A percentile compares a stretch with the other conserved stretches of the same genome.
phyloP scores from a whole-genome alignment of 2,113 vertebrate genomes.

The Psittacula cyanocephala region DNA sequence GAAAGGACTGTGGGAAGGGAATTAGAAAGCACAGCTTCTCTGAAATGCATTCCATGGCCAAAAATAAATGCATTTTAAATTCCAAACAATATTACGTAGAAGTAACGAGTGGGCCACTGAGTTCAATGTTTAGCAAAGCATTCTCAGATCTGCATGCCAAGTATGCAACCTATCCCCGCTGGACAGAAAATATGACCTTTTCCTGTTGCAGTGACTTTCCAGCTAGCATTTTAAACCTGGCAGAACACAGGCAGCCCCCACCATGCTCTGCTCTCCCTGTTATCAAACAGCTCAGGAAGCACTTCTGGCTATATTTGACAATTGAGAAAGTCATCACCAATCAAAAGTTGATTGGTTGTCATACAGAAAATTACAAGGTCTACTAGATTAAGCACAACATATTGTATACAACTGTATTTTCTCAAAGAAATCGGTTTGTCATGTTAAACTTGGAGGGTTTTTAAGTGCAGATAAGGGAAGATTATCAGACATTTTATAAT shows the following conservation, averaged over 20 bases:
- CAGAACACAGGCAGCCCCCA: background rate
- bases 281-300: background rate
- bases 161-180: background rate
- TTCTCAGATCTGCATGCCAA: background rate
- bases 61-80: background rate
- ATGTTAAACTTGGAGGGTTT: background rate
- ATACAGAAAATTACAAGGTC: background rate
- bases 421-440: background rate
- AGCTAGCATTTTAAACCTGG: background rate
- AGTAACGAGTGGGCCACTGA: background rate
- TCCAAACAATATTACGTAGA: background rate
- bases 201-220: background rate
- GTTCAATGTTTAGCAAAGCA: background rate
- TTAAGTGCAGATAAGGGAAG: background rate
- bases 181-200: background rate
- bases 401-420: background rate
- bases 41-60: background rate
- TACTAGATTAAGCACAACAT: background rate
- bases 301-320: background rate
- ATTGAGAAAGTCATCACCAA: background rate
- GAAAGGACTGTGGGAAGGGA: background rate
- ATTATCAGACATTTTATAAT: background rate
- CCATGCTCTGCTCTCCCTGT: rapidly evolving
- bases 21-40: conserved; percentile 9
- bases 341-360: background rate